phyloP scores from a whole-genome alignment of 2,113 vertebrate genomes.

The Drymodes brunneopygia region DNA sequence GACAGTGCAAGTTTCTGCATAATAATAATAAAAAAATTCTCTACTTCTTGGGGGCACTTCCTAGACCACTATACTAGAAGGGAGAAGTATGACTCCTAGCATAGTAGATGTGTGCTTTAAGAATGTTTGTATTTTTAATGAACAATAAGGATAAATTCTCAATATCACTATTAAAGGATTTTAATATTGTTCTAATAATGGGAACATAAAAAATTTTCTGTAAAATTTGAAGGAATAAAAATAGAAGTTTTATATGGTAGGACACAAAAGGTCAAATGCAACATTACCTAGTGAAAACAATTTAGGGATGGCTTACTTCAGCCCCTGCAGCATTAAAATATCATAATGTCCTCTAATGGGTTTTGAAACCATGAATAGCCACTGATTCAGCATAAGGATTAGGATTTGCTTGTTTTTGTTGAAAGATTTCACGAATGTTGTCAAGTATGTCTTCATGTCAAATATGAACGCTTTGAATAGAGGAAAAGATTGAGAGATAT shows the following conservation, averaged over 20 bases:
- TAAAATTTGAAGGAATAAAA: neutral
- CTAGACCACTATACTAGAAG: neutral
- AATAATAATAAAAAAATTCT: neutral
- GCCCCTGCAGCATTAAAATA: neutral
- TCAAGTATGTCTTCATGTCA: too few relatives aligned
- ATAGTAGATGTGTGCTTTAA: neutral
- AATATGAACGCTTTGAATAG: neutral
- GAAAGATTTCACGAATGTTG: neutral
- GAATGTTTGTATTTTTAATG: neutral
- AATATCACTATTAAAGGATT: neutral
- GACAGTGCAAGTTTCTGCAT: neutral
- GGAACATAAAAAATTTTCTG: neutral
- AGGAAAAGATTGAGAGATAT: neutral
- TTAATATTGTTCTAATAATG: neutral
- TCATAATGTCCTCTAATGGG: neutral
- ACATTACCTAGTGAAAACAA: neutral
- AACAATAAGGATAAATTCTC: neutral
- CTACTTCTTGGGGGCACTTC: neutral
- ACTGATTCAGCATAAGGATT: neutral
- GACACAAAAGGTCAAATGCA: neutral
- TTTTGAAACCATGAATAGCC: neutral
- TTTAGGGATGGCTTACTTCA: neutral
- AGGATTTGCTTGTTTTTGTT: neutral
- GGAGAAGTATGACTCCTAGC: neutral
- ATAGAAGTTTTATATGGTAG: neutral